phyloP scores from a whole-genome alignment of 2,888 invertebrate genomes.

The Tipula unca region DNA sequence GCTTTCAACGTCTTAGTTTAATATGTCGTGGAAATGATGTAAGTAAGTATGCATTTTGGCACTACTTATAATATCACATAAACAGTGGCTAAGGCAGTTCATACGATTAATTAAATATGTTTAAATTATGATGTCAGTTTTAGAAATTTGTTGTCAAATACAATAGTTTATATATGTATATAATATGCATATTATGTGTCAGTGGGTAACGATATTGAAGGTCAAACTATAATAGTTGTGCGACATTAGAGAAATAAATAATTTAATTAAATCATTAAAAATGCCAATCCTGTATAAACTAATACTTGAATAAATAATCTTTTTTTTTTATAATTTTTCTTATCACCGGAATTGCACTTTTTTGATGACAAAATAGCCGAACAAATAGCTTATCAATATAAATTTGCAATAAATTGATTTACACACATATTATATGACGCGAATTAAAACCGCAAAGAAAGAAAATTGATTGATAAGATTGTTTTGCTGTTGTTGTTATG shows the following conservation, averaged over 20 bases:
- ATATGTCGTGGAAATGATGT: too few relatives aligned
- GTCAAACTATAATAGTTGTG: neutral
- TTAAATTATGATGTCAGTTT: neutral
- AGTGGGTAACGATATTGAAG: neutral
- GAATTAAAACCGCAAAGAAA: neutral
- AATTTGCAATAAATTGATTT: neutral
- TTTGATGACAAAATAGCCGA: neutral
- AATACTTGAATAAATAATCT: neutral
- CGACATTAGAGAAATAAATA: neutral
- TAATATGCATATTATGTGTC: neutral
- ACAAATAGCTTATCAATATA: neutral
- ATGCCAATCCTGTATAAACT: neutral
- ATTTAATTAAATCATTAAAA: neutral
- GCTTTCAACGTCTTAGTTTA: too few relatives aligned
- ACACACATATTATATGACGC: neutral
- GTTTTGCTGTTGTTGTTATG: neutral
- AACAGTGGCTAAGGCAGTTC: neutral
- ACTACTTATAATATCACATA: neutral
- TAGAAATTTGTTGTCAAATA: neutral
- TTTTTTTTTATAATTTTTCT: neutral
- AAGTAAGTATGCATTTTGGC: neutral
- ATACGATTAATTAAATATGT: neutral
- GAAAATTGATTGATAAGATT: conserved; percentile 2
- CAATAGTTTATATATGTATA: neutral
- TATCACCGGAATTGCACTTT: neutral